These are phyloP conservation scores for Apaloderma vittatum DNA, from an alignment of 2,113 vertebrate species.

Conservation along the genomic window DNA sequence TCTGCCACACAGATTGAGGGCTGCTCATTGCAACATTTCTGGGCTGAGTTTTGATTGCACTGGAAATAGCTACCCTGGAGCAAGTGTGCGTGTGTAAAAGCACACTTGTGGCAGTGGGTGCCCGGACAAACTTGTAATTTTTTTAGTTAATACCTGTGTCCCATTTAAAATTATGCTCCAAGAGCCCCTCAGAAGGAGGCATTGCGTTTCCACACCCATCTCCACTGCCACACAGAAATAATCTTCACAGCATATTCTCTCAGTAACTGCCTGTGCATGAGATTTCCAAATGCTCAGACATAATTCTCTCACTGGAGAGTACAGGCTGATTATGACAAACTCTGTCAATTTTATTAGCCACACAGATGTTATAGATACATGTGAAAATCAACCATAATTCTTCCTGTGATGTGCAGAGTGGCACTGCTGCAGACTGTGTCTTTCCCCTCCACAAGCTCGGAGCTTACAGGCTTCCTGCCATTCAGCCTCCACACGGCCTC, in stretches of 20 bases:
- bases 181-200: not conserved
- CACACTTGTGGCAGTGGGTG: not conserved
- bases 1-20: accelerated
- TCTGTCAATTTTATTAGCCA: slow-evolving; percentile 65
- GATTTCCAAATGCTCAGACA: slow-evolving; percentile 56
- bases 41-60: not conserved
- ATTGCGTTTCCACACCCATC: not conserved
- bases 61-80: not conserved
- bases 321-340: slow-evolving; percentile 61
- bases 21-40: not conserved
- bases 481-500: not conserved
- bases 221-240: not conserved
- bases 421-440: slow-evolving; percentile 8
- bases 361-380: slow-evolving; percentile 71
- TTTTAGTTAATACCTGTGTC: not conserved
- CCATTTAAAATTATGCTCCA: not conserved
- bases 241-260: slow-evolving; percentile 43
- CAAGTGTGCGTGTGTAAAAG: accelerated
- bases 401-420: slow-evolving; percentile 3
- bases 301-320: slow-evolving; percentile 65
- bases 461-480: slow-evolving; percentile 46
- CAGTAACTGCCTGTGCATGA: slow-evolving; percentile 27
- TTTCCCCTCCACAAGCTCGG: not conserved
- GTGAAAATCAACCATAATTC: slow-evolving; percentile 51
- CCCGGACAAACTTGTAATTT: accelerated